Evolutionary conservation across 2,888 invertebrate species (phyloP).

Genomic region (Spisula solida): DNA sequence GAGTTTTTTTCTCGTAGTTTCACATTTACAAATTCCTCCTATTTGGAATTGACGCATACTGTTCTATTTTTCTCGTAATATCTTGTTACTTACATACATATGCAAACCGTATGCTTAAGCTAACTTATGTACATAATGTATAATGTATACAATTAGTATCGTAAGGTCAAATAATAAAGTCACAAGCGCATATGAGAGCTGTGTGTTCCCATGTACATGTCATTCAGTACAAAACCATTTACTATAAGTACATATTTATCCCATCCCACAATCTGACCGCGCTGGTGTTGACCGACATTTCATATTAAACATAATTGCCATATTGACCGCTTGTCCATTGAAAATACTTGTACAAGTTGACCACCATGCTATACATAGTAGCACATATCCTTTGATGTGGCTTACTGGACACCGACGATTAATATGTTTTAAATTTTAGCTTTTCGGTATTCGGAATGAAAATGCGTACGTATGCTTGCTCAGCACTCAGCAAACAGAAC

Average conservation of each 20-base stretch:
- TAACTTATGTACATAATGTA: not conserved
- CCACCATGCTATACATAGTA: conserved; percentile 26
- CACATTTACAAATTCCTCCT: no score
- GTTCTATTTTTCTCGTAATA: no score
- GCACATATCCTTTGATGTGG: conserved; percentile 37
- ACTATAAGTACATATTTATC: conserved; percentile 12
- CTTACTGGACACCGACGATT: conserved; percentile 4
- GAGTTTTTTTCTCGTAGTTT: no score
- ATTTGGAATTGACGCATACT: no score
- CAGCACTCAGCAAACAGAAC: not conserved
- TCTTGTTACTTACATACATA: no score
- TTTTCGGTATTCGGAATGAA: not conserved
- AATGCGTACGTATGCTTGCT: not conserved
- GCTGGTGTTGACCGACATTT: conserved; percentile 27
- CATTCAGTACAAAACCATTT: conserved; percentile 33
- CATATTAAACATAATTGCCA: conserved; percentile 47
- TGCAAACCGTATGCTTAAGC: no score
- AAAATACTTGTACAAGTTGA: conserved; percentile 7
- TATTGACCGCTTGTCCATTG: conserved; percentile 27
- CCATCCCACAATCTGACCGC: conserved; percentile 12
- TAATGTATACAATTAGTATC: not conserved
- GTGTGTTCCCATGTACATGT: not conserved
- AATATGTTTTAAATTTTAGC: not conserved
- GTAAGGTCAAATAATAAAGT: not conserved
- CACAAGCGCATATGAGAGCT: not conserved